A percentile compares a stretch with the other conserved stretches of the same genome.
phyloP scores from a whole-genome alignment of 2,113 vertebrate genomes.

The Pipa parva region DNA sequence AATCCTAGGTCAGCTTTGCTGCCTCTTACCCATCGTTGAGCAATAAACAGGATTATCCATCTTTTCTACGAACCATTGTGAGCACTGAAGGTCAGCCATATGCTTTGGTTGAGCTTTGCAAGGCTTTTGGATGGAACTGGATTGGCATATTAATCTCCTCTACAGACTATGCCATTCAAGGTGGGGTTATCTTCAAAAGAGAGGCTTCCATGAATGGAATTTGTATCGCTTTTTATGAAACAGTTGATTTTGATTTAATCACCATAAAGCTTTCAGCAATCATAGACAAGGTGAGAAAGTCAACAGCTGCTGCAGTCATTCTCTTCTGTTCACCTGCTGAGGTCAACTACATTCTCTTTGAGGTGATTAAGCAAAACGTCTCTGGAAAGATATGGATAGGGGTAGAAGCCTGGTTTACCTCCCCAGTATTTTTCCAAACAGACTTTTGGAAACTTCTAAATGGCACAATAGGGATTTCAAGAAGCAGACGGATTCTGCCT shows the following conservation, averaged over 20 bases:
- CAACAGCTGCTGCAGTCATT: background rate
- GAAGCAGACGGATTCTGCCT: constrained; percentile 3
- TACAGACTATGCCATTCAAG: constrained; percentile 1
- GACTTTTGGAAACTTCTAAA: constrained; percentile 4
- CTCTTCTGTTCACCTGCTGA: background rate
- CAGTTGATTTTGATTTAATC: background rate
- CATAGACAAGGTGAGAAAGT: background rate
- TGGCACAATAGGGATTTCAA: constrained; percentile 8
- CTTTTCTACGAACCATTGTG: constrained; percentile 3
- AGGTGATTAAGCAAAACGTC: constrained; percentile 3
- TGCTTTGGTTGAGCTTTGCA: constrained; percentile 7
- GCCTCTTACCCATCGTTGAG: constrained; percentile 1
- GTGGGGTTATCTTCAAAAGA: background rate
- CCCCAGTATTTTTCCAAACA: background rate
- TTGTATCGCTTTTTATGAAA: constrained; percentile 21
- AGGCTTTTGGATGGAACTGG: constrained; percentile 11
- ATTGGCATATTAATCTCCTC: constrained; percentile 18
- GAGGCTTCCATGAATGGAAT: constrained; percentile 6
- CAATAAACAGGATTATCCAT: constrained; percentile 18
- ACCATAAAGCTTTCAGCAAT: background rate
- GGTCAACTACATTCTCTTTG: background rate
- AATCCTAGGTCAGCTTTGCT: constrained; percentile 11
- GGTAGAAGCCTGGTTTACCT: constrained; percentile 8
- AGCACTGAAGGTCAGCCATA: background rate
- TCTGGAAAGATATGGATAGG: constrained; percentile 11